Base-by-base conservation (phyloP, 37 sponge, comb jelly and placozoan species). In the Bolinopsis microptera region DNA sequence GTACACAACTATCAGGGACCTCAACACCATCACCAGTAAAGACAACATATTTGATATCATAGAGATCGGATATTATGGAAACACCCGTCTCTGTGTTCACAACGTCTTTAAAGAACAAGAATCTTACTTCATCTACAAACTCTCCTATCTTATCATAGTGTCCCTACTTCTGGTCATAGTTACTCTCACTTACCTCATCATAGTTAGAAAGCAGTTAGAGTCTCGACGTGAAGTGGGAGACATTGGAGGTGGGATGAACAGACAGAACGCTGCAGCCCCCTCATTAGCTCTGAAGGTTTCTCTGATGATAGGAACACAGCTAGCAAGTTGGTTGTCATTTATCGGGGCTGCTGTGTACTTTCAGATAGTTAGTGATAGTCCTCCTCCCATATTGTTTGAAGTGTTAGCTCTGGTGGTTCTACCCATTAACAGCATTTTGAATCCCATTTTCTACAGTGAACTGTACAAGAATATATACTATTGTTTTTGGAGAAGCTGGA, bases 391-490 rank as follows among this genome's bases (percentile, higher is more conserved):
- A 25, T 13, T 86, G 23, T 86, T 30, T 38, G 90, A 86, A 27
- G 3, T 38, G 90, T 40, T 86, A n/a, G 61, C 61, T 16, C 22
- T 86, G 61, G 41, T 41, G 0, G 40, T 40, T 0, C 32, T 86
- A 3, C 90, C 90, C 0, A 38, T 18, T 8, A 86, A 86, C 90
- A 86, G 90, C 28, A 9, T 86, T 23, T 48, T 86, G 23, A 82
- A 82, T 36, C 83, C 83, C 38, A 35, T 82, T 8, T 82, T 82
- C 38, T 82, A 82, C 83, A 86, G 90, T 27, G 61, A 18, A 3
- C 0, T 86, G 0, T 86, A 86, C 61, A 39, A 41, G 90, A 86
- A 28, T 24, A 72, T 72, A 8, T 24, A 28, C 75, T 8, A 5
- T 13, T 67, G 68, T 13, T 22, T 21, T 22, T 67, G 68, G 68